Evolutionary conservation across 2,888 invertebrate genomes (phyloP).

Genomic region (Apeira syringaria): DNA sequence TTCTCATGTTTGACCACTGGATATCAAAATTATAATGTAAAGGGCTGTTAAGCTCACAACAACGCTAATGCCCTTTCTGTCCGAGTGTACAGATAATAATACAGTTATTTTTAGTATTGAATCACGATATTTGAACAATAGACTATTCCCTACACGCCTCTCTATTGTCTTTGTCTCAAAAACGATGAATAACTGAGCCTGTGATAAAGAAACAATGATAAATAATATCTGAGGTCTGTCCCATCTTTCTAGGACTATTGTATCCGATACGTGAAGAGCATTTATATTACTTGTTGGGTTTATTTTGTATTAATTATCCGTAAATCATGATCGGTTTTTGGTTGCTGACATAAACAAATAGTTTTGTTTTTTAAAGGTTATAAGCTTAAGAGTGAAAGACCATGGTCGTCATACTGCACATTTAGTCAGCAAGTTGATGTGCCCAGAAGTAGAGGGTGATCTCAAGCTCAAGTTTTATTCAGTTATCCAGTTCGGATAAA

Average conservation of each 20-base stretch:
- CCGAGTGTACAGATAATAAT: conserved; percentile 22
- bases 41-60: conserved; percentile 2
- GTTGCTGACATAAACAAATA: too few species aligned
- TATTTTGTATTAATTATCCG: too few species aligned
- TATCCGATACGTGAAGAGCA: conserved; percentile 5
- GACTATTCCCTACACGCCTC: conserved; percentile 38
- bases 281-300: too few species aligned
- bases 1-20: too few species aligned
- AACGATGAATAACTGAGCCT: conserved; percentile 37
- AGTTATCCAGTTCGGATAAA: too few species aligned
- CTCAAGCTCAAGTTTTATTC: too few species aligned
- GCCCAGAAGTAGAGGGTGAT: too few species aligned
- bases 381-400: too few species aligned
- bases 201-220: conserved; percentile 30
- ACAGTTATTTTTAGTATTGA: conserved; percentile 30
- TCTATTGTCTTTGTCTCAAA: conserved; percentile 40
- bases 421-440: too few species aligned
- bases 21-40: not conserved
- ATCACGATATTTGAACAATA: conserved; percentile 43
- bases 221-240: conserved; percentile 12
- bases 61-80: not conserved
- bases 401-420: too few species aligned
- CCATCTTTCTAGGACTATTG: conserved; percentile 3
- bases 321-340: too few species aligned
- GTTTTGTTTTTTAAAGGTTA: too few species aligned